Conservation (phyloP, 2,888 invertebrate genomes). For the Lochmaea capreae region DNA sequence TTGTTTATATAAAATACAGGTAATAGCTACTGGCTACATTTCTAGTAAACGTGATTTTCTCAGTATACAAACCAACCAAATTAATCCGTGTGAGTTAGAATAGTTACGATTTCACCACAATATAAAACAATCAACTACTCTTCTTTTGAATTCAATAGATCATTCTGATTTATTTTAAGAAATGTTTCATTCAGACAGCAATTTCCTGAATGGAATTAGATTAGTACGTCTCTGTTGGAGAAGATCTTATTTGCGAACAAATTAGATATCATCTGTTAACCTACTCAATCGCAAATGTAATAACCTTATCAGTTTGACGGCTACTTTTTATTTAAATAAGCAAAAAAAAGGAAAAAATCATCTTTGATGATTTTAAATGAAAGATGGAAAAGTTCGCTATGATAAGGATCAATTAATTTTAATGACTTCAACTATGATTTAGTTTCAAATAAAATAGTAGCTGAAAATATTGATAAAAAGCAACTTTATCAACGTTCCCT, state of each 20-base stretch:
- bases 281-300: slow-evolving; percentile 28
- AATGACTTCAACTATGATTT: not conserved
- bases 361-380: no score
- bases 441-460: not conserved
- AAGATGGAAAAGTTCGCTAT: no score
- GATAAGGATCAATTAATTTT: no score
- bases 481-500: not conserved
- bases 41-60: not conserved
- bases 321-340: not conserved
- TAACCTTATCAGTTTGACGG: slow-evolving; percentile 1
- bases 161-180: slow-evolving; percentile 25
- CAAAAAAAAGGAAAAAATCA: no score
- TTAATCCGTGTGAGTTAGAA: not conserved
- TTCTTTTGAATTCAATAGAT: slow-evolving; percentile 15
- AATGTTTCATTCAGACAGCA: slow-evolving; percentile 34
- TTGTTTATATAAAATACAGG: no score
- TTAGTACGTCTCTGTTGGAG: slow-evolving; percentile 27
- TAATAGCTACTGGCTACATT: no score
- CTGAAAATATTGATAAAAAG: not conserved
- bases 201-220: slow-evolving; percentile 27
- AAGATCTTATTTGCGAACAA: slow-evolving; percentile 40
- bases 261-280: slow-evolving; percentile 41
- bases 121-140: slow-evolving; percentile 14
- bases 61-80: not conserved
- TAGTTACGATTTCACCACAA: not conserved